These are phyloP conservation scores for Pseudorhiza aurosa DNA, from an alignment of 30 jellyfish, hydroid and myxozoan genomes.

Conservation along the genomic window DNA sequence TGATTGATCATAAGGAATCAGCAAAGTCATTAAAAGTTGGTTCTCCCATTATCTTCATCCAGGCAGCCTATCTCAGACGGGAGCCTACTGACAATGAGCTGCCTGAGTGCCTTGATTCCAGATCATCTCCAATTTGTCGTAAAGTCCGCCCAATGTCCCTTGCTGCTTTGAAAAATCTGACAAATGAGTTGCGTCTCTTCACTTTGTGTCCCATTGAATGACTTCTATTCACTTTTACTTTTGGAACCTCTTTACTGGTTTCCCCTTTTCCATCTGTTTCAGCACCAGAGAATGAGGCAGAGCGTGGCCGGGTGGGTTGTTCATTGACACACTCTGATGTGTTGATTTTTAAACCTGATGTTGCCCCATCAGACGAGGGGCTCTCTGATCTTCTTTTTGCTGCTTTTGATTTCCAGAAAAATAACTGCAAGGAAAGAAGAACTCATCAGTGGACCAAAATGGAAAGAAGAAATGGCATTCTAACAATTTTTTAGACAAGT, in stretches of 20 bases:
- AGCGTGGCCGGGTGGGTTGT: constrained; percentile 24
- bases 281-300: constrained; percentile 55
- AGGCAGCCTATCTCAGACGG: neutral
- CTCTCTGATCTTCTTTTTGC: neutral
- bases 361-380: neutral
- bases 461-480: too few species aligned
- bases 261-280: neutral
- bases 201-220: constrained; percentile 63
- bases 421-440: neutral
- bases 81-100: constrained; percentile 14
- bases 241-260: neutral
- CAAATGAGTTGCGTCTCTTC: constrained; percentile 42
- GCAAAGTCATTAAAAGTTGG: too few species aligned
- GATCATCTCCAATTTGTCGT: constrained; percentile 60
- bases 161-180: constrained; percentile 41
- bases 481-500: too few species aligned
- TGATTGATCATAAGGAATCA: too few species aligned
- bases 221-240: constrained; percentile 11
- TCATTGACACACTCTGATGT: neutral
- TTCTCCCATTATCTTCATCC: too few species aligned
- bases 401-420: neutral
- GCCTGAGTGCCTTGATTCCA: constrained; percentile 56
- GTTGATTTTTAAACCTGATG: neutral
- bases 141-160: constrained; percentile 52
- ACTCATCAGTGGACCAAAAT: neutral